phyloP scores from a whole-genome alignment of 1,140 invertebrate genomes.

The Aphis gossypii region DNA sequence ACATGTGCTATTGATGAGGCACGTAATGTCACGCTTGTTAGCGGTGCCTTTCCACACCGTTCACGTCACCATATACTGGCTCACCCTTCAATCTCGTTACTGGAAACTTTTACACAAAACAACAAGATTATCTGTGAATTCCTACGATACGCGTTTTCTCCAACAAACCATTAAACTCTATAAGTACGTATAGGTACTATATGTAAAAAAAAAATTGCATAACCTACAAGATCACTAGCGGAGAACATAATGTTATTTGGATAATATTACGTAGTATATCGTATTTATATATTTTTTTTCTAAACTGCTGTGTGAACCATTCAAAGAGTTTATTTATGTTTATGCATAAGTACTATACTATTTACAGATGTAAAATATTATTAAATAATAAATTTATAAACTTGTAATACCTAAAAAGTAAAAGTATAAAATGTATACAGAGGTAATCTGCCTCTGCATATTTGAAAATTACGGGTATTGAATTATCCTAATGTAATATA shows the following conservation, averaged over 20 bases:
- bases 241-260: neutral
- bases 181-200: neutral
- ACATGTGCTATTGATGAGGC: conserved; percentile 43
- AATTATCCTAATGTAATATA: no score
- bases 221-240: neutral
- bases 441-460: no score
- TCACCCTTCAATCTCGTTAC: conserved; percentile 11
- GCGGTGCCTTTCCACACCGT: neutral
- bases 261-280: neutral
- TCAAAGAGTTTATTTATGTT: neutral
- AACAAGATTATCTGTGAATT: neutral
- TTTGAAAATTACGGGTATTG: no score
- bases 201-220: neutral
- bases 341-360: neutral
- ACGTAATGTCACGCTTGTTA: conserved; percentile 41
- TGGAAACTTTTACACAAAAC: neutral
- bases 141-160: neutral
- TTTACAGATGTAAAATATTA: neutral
- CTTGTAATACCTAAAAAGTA: no score
- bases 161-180: neutral
- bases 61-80: neutral
- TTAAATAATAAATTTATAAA: neutral
- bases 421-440: no score
- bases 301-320: neutral
- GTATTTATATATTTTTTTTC: neutral